Conservation (phyloP, 2,113 vertebrate species). For the Rallus limicola region DNA sequence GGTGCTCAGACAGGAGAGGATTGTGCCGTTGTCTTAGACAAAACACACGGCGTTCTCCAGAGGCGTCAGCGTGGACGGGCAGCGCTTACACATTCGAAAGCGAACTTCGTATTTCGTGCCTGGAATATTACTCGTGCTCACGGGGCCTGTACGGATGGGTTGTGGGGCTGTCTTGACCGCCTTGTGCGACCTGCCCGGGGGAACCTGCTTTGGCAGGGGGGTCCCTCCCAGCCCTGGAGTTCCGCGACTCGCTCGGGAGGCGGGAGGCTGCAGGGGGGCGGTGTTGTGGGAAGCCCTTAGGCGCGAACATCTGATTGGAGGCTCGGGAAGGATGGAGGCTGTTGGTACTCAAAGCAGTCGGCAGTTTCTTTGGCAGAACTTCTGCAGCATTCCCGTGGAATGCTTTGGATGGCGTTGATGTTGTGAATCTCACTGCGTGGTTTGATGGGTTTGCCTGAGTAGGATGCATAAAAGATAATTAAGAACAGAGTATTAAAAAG, state of each 20-base stretch:
- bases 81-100: not conserved
- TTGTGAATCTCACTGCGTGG: not conserved
- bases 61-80: fast-evolving
- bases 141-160: not conserved
- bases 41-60: not conserved
- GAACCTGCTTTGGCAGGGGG: too few species aligned
- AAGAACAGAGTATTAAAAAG: not conserved
- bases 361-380: not conserved
- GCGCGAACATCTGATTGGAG: not conserved
- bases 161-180: not conserved
- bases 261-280: not conserved
- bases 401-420: not conserved
- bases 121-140: not conserved
- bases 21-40: too few species aligned
- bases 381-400: not conserved
- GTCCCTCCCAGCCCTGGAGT: too few species aligned
- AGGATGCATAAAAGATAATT: not conserved
- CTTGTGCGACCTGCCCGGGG: fast-evolving
- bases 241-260: too few species aligned
- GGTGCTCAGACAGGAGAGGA: fast-evolving
- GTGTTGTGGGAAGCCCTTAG: not conserved
- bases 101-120: not conserved
- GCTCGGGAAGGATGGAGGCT: not conserved
- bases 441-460: not conserved
- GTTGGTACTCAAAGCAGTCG: not conserved